A percentile compares a stretch with the other conserved stretches of the same genome.
These are phyloP conservation scores for Megathymus violae DNA, from an alignment of 1,140 invertebrate genomes.

Conservation along the genomic window DNA sequence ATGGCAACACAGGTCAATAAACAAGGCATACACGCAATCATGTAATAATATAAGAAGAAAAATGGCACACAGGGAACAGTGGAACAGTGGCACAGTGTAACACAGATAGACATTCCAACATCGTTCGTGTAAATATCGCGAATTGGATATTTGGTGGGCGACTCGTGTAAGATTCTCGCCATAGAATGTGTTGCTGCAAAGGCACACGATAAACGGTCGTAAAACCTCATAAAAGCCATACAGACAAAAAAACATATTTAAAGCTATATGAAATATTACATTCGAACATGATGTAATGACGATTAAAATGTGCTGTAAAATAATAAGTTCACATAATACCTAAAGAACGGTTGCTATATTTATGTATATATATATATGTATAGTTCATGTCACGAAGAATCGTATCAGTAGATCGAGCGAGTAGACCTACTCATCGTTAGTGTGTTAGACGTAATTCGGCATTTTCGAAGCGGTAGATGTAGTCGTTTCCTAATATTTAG, in stretches of 20 bases:
- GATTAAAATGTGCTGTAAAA: slow-evolving; percentile 3
- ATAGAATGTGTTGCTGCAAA: slow-evolving; percentile 15
- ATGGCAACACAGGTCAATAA: slow-evolving; percentile 32
- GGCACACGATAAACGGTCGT: slow-evolving; percentile 21
- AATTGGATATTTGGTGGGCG: slow-evolving; percentile 3
- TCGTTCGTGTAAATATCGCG: not conserved
- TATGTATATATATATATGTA: too few relatives aligned
- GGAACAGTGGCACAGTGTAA: slow-evolving; percentile 6
- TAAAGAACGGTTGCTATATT: too few relatives aligned
- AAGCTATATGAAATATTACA: slow-evolving; percentile 19
- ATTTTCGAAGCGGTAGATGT: too few relatives aligned
- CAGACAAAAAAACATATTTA: slow-evolving; percentile 19
- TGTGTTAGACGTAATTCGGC: too few relatives aligned
- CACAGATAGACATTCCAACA: slow-evolving; percentile 6
- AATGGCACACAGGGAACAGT: slow-evolving; percentile 6
- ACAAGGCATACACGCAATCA: slow-evolving; percentile 30
- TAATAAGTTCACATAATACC: not conserved
- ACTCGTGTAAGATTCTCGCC: slow-evolving; percentile 11
- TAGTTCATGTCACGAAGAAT: too few relatives aligned
- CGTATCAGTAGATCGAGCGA: too few relatives aligned
- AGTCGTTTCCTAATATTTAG: too few relatives aligned
- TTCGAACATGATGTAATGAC: slow-evolving; percentile 21
- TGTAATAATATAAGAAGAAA: slow-evolving; percentile 28
- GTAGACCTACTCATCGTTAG: too few relatives aligned
- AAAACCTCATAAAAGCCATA: slow-evolving; percentile 11